Evolutionary conservation across 2,797 vertebrate species (phyloP).

Genomic region (Salarias fasciatus): DNA sequence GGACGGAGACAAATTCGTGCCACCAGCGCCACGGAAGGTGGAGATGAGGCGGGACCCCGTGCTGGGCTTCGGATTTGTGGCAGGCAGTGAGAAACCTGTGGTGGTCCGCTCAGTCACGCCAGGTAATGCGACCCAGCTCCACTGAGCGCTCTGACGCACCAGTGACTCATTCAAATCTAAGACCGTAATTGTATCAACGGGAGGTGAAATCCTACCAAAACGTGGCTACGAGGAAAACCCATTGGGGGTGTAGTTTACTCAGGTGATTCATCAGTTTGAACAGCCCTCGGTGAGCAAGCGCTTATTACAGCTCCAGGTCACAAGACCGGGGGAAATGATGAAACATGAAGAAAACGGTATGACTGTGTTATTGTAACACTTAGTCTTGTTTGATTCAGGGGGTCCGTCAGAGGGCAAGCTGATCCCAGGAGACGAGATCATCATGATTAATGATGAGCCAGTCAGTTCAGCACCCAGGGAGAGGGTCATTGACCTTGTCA

Average conservation of each 20-base stretch:
- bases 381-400: conserved; percentile 75
- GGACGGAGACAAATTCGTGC: conserved; percentile 92
- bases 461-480: conserved; percentile 95
- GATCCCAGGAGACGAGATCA: conserved; percentile 96
- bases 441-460: conserved; percentile 98
- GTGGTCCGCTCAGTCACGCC: conserved; percentile 98
- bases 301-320: conserved; percentile 44
- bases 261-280: conserved; percentile 66
- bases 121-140: conserved; percentile 81
- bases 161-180: conserved; percentile 47
- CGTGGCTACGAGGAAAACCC: conserved; percentile 26
- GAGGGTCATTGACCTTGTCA: conserved; percentile 98
- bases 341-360: conserved; percentile 28
- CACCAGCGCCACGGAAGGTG: conserved; percentile 93
- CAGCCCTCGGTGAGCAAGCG: conserved; percentile 47
- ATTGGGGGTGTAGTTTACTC: conserved; percentile 25
- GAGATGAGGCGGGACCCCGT: conserved; percentile 99
- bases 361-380: conserved; percentile 27
- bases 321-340: conserved; percentile 27
- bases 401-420: conserved; percentile 98
- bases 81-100: conserved; percentile 98
- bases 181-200: conserved; percentile 28
- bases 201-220: conserved; percentile 48
- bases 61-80: conserved; percentile 98
- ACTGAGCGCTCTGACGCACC: conserved; percentile 19